A percentile compares a stretch with the other conserved stretches of the same genome.
Conservation (phyloP, 2,888 invertebrate genomes). For the Cantharis flavilabris region DNA sequence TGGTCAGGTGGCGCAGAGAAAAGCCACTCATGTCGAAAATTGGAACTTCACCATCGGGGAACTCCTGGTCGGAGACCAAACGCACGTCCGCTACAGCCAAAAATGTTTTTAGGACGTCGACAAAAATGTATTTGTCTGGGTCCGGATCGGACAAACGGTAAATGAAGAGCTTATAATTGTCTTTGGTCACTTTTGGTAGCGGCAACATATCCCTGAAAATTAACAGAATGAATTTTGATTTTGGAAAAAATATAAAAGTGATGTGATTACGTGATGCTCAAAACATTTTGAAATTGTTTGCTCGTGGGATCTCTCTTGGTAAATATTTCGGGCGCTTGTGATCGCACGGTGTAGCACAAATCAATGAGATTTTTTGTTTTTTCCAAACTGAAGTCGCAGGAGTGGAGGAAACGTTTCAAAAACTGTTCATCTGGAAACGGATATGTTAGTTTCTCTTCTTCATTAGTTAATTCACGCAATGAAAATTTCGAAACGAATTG, state of each 20-base stretch:
- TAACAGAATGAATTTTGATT: constrained; percentile 23
- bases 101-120: constrained; percentile 70
- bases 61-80: constrained; percentile 61
- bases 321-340: constrained; percentile 66
- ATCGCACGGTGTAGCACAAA: constrained; percentile 61
- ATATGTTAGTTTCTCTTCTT: not conserved
- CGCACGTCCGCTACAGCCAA: constrained; percentile 75
- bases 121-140: constrained; percentile 68
- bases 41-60: constrained; percentile 71
- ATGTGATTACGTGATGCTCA: constrained; percentile 57
- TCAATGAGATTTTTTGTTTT: constrained; percentile 59
- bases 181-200: constrained; percentile 67
- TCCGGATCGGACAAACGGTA: constrained; percentile 68
- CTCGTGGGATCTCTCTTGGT: constrained; percentile 62
- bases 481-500: not conserved
- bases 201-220: constrained; percentile 69
- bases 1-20: constrained; percentile 66
- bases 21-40: constrained; percentile 73
- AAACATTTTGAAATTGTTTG: constrained; percentile 59
- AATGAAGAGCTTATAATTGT: constrained; percentile 69
- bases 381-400: constrained; percentile 62
- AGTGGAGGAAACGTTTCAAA: constrained; percentile 61
- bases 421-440: constrained; percentile 61
- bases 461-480: constrained; percentile 9
- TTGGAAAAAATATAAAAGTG: not conserved